Percentiles rank a stretch among this genome's conserved stretches.
These are phyloP conservation scores for Tenthredo scrophulariae DNA, from an alignment of 2,888 invertebrate species.

Conservation along the genomic window DNA sequence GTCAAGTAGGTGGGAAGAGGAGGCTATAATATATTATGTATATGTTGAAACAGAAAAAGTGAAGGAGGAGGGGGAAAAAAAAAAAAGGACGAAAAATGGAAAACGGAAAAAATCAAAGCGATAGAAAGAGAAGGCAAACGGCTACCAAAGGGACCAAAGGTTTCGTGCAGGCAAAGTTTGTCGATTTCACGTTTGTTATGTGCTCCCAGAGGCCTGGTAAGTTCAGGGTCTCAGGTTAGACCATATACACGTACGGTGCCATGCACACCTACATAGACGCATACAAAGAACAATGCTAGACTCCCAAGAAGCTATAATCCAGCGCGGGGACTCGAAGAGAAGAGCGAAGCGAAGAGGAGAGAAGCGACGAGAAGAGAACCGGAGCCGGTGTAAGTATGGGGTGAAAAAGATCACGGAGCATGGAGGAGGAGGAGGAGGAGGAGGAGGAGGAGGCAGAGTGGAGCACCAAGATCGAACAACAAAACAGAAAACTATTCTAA, in stretches of 20 bases:
- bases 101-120: not conserved
- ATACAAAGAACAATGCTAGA: constrained; percentile 37
- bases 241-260: not conserved
- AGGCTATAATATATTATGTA: not conserved
- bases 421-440: constrained; percentile 52
- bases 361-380: constrained; percentile 52
- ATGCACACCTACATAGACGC: not conserved
- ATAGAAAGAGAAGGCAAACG: not conserved
- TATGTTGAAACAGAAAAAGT: not conserved
- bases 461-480: constrained; percentile 56
- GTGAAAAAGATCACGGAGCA: constrained; percentile 55
- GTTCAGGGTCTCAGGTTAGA: constrained; percentile 45
- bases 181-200: constrained; percentile 46
- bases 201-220: constrained; percentile 18
- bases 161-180: constrained; percentile 43
- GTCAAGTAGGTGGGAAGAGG: constrained; percentile 15
- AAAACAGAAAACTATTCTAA: constrained; percentile 58
- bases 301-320: constrained; percentile 61
- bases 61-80: not conserved
- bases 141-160: constrained; percentile 18
- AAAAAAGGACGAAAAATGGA: not conserved
- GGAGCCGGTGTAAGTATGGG: constrained; percentile 54
- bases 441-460: constrained; percentile 54
- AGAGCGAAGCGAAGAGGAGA: constrained; percentile 52
- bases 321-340: constrained; percentile 46